phyloP scores from a whole-genome alignment of 2,113 vertebrate genomes.

The Neolamprologus sp. region DNA sequence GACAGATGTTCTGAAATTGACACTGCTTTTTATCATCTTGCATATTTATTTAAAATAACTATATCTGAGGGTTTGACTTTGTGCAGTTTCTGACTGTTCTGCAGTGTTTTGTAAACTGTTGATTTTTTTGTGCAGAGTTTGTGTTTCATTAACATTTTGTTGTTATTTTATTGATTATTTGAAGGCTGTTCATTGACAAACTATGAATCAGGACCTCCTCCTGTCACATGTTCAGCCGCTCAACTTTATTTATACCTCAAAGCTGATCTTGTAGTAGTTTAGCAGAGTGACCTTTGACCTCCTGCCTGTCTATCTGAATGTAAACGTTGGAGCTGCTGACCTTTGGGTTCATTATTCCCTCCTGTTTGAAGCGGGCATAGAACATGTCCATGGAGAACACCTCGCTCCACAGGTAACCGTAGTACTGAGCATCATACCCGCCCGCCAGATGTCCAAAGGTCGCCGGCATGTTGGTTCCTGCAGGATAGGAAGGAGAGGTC shows the following conservation, averaged over 20 bases:
- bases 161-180: neutral
- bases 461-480: conserved; percentile 95
- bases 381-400: conserved; percentile 99
- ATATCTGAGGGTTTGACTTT: neutral
- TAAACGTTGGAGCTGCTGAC: neutral
- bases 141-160: neutral
- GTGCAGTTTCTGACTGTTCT: neutral
- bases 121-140: neutral
- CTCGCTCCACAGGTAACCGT: conserved; percentile 97
- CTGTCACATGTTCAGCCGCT: neutral
- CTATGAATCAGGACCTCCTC: neutral
- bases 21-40: neutral
- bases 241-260: neutral
- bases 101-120: neutral
- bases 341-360: conserved; percentile 66
- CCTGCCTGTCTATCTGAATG: neutral
- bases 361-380: conserved; percentile 85
- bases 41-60: neutral
- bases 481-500: neutral
- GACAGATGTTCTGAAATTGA: neutral
- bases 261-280: neutral
- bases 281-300: neutral
- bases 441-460: conserved; percentile 93
- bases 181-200: neutral
- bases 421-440: conserved; percentile 95